Base-by-base conservation (phyloP, 1,140 invertebrate species). In the Drosophila seguyi region DNA sequence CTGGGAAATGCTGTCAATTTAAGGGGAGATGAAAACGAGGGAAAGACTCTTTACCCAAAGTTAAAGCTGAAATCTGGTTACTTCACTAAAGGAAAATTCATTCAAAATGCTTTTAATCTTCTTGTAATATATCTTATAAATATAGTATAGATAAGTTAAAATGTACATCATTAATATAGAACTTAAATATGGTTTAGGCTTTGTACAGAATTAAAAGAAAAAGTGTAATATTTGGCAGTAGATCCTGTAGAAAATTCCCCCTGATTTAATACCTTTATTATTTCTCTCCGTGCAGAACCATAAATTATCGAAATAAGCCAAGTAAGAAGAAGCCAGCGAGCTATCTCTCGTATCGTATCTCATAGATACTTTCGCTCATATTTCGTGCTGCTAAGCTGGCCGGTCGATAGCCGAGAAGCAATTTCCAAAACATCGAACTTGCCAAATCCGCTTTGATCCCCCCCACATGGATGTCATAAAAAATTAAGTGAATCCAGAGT, bases 401-500 rank as follows among this genome's bases (percentile, higher is more conserved):
- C 48, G 71, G 69, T 79, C 61, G 55, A 63, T 62, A 45, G 75
- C 52, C 16, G 27, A 38, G 36, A 77, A 68, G 48, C 72, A 84
- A 90, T 85, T 86, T 81, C 67, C 59, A 57, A 68, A 59, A 59
- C 53, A 73, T 75, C 58, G 73, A 88, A 79, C 57, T 75, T 55
- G 34, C 45, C 68, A 91, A 90, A 91, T 90, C 87, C 84, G 16
- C 79, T 78, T 87, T 91, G 83, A 87, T 91, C 83, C 87, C 83
- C 87, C 82, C 81, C 66, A 90, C 81, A 82, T 81, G 75, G 73
- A 85, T 91, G 88, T 91, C 90, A 88, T 88, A 85, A 88, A 88
- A 91, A 85, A 83, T 87, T 66, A 76, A 76, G 67, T 77, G 62
- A 85, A 61, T 81, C 52, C 60, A 56, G 47, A 42, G 44, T 20